Evolutionary conservation across 2,113 vertebrate species (phyloP).

Genomic region (Phainopepla nitens): DNA sequence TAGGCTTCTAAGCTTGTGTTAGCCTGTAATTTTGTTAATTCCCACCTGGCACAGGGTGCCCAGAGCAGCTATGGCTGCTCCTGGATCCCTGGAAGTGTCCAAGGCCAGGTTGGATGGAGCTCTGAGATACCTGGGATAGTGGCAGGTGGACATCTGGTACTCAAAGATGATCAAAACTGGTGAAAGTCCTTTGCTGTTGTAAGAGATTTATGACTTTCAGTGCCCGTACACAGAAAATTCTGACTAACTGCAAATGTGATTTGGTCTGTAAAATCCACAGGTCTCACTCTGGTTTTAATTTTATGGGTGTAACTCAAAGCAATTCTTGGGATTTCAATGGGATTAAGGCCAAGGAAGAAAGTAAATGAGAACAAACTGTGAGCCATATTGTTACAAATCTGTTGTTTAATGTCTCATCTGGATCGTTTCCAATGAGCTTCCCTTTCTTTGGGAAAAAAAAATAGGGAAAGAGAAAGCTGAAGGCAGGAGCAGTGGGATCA

Average conservation of each 20-base stretch:
- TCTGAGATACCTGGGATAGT: not conserved
- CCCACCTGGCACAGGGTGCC: not conserved
- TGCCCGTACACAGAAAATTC: not conserved
- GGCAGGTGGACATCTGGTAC: not conserved
- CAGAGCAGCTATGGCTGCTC: not conserved
- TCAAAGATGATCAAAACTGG: not conserved
- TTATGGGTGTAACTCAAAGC: not conserved
- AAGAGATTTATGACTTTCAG: not conserved
- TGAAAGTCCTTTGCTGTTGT: not conserved
- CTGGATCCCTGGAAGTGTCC: not conserved
- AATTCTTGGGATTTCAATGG: not conserved
- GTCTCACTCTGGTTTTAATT: slow-evolving; percentile 8
- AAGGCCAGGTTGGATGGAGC: not conserved
- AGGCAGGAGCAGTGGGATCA: not conserved
- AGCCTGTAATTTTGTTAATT: not conserved
- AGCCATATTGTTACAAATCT: not conserved
- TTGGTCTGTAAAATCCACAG: not conserved
- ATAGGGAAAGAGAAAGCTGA: not conserved
- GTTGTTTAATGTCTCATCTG: not conserved
- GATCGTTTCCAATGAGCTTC: not conserved
- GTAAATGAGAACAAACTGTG: not conserved
- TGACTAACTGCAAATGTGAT: not conserved
- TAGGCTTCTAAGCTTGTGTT: not conserved
- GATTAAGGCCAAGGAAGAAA: not conserved
- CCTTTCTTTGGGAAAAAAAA: not conserved